Base-by-base conservation (phyloP, 2,888 invertebrate species). In the Periphyllus acericola region DNA sequence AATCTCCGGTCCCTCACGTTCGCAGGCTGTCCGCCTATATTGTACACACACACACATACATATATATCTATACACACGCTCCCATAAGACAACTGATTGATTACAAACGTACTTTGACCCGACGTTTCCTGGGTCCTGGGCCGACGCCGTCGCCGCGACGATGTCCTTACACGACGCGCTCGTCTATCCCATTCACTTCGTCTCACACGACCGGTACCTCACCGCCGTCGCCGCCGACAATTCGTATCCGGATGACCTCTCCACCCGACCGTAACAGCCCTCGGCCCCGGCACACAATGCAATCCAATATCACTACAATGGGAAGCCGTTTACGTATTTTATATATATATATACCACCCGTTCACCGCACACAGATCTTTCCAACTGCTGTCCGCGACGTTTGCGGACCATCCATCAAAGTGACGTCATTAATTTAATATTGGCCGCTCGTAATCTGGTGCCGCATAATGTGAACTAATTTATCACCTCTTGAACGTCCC, bases 371-470 rank as follows among this genome's bases (percentile, higher is more conserved):
- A 46, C 46, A 46, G 46, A 46, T 46, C 46, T 46, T 46, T 46
- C 46, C 46, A 46, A 11, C 40, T 34, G 72, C 72, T 83, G 83
- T 83, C 83, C 34, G 55, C 83, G 72, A 72, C 83, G 29, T 74
- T 74, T 83, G 19, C 72, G 19, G 72, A 74, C 72, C 83, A 74
- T 83, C 83, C 83, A 83, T 83, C 83, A 83, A 72, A 74, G 29
- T n/a, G 83, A 74, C 55, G 83, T 55, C 83, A 74, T 83, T 83
- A 74, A 74, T 74, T 83, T 74, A 55, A 83, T 74, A 74, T 83
- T 34, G 72, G 83, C 36, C 52, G 21, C 29, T 40, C 40, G 81
- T 81, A 81, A 81, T 81, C 68, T 68, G 68, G 81, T 68, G 68
- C 40, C 40, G 81, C 68, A 80, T 80, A 80, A 80, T 80, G 60